A percentile compares a stretch with the other conserved stretches of the same genome.
These are phyloP conservation scores for Mustela lutreola DNA, from an alignment of 2,113 vertebrate genomes.

Conservation along the genomic window DNA sequence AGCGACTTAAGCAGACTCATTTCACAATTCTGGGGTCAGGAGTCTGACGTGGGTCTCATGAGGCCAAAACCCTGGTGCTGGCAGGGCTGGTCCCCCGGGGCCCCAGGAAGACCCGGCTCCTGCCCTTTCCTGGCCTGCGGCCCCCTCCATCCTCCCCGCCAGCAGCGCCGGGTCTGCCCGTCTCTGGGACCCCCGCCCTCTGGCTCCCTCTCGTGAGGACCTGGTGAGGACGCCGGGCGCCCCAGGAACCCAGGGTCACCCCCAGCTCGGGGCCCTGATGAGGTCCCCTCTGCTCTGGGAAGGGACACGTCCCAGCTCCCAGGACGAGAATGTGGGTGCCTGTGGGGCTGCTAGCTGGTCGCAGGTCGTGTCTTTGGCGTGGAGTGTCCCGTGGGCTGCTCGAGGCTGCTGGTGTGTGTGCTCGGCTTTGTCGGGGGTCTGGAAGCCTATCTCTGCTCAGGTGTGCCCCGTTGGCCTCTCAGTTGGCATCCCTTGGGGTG, in stretches of 20 bases:
- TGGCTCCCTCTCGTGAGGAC: background rate
- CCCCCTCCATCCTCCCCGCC: background rate
- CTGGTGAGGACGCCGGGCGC: background rate
- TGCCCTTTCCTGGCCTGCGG: accelerated
- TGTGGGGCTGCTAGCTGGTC: background rate
- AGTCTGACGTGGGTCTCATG: too few relatives aligned
- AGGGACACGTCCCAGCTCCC: too few relatives aligned
- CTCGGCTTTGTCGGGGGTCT: background rate
- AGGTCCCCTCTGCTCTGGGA: background rate
- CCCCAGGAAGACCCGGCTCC: background rate
- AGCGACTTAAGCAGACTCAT: background rate
- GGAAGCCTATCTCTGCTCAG: background rate
- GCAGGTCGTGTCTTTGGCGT: background rate
- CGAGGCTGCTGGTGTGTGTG: background rate
- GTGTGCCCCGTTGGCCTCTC: background rate
- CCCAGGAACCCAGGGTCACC: background rate
- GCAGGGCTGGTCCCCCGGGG: background rate
- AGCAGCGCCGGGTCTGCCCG: accelerated
- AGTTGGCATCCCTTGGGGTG: background rate
- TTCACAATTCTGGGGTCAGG: background rate
- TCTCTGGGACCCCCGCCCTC: background rate
- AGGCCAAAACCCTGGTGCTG: background rate
- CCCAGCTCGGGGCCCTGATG: background rate
- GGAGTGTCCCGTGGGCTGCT: background rate
- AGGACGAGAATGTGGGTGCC: background rate